These are phyloP conservation scores for Brenthis daphne DNA, from an alignment of 2,888 invertebrate species.

Conservation along the genomic window DNA sequence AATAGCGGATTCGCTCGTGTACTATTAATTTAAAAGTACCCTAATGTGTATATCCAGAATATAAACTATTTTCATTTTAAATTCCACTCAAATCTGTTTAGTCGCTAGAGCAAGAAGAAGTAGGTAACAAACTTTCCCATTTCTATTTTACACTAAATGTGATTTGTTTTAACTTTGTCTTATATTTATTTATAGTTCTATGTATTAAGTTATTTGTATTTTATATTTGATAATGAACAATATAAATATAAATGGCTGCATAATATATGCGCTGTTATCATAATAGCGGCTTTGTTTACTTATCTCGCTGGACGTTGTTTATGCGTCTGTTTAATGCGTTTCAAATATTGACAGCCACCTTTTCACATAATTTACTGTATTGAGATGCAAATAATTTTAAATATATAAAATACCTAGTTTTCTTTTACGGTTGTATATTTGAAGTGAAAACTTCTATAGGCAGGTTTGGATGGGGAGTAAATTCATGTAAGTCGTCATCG, in stretches of 20 bases:
- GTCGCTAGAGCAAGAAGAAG: no score
- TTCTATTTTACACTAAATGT: no score
- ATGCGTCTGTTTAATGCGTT: slow-evolving; percentile 19
- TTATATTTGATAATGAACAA: slow-evolving; percentile 15
- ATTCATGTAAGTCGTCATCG: no score
- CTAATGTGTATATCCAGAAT: no score
- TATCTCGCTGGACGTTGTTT: slow-evolving; percentile 27
- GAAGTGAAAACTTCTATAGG: no score
- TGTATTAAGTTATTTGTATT: slow-evolving; percentile 3
- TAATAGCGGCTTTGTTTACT: slow-evolving; percentile 38
- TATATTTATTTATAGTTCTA: background rate
- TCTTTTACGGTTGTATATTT: background rate
- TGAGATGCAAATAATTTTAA: background rate
- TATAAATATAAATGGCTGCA: slow-evolving; percentile 8
- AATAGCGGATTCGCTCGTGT: no score
- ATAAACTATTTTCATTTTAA: no score
- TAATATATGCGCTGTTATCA: slow-evolving; percentile 26
- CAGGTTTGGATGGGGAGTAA: no score
- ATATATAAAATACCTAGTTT: background rate
- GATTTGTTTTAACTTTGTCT: background rate
- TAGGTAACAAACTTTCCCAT: no score
- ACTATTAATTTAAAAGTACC: no score
- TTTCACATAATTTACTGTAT: slow-evolving; percentile 8
- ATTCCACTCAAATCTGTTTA: no score
- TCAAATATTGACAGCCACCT: slow-evolving; percentile 21